These are phyloP conservation scores for Eutrigla gurnardus DNA, from an alignment of 2,797 vertebrate species.

Conservation along the genomic window DNA sequence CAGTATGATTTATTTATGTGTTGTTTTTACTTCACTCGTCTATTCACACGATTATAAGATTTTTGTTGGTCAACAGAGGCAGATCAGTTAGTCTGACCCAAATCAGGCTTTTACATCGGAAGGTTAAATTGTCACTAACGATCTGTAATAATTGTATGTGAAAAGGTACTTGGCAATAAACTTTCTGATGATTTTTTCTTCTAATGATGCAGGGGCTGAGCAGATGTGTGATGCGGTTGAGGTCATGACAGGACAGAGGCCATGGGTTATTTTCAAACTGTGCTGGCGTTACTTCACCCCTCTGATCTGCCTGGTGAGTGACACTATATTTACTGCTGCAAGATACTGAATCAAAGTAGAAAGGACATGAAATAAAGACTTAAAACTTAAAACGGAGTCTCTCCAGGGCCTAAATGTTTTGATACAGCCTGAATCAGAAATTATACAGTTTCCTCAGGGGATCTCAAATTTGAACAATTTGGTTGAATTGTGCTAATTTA, in stretches of 20 bases:
- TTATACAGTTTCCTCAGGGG: no score
- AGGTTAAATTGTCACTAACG: neutral
- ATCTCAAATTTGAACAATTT: no score
- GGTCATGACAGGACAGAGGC: constrained; percentile 43
- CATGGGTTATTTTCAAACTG: constrained; percentile 22
- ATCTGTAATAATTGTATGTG: neutral
- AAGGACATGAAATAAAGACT: no score
- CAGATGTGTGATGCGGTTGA: constrained; percentile 21
- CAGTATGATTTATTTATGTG: neutral
- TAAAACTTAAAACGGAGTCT: neutral
- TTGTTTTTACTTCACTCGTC: no score
- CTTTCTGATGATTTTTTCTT: no score
- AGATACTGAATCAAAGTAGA: no score
- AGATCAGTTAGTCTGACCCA: neutral
- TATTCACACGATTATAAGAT: no score
- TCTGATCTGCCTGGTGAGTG: constrained; percentile 37
- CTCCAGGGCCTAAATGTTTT: neutral
- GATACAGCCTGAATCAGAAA: no score
- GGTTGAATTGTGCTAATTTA: no score
- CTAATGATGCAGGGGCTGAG: constrained; percentile 34
- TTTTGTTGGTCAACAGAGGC: neutral
- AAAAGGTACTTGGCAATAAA: no score
- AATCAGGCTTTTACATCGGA: neutral
- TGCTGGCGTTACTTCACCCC: constrained; percentile 51
- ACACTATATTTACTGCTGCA: constrained; percentile 3